Base-by-base conservation (phyloP, 1,140 invertebrate species). In the Psix sp. region DNA sequence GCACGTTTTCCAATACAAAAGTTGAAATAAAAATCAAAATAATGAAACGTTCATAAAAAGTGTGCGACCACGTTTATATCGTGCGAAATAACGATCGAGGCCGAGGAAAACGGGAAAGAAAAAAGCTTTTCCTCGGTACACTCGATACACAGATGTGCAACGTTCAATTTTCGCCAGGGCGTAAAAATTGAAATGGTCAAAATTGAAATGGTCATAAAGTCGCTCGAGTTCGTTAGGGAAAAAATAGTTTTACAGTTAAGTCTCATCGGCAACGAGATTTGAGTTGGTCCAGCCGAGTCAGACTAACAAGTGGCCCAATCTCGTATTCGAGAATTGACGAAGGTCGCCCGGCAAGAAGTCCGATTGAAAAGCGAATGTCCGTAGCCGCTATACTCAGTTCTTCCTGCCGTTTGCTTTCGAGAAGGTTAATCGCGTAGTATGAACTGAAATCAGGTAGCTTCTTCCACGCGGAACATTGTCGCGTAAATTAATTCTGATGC, bases 311-410 rank as follows among this genome's bases (percentile, higher is more conserved):
- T 71, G 48, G 49, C 57, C 60, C 33, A 76, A 67, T 76, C 49
- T 72, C 45, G 57, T 57, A 59, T 63, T 63, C 54, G 33, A 62
- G 73, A 46, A 71, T 71, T 67, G 54, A 68, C 54, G 77, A 76
- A 78, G 74, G 74, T 74, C 73, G 73, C 54, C 70, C 70, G 42
- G 60, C 54, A 60, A 57, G 70, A 74, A 78, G 71, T 79, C 70
- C 77, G 72, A 81, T 78, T 82, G 78, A 82, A 83, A 83, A 82
- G 80, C 74, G 80, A 83, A 82, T 66, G 77, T 77, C 49, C 68
- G 43, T 65, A 57, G 59, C 48, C 40, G 48, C 51, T 40, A 20
- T 72, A 75, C 36, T 81, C 80, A 82, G 78, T 82, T 80, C 43
- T 74, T 80, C 66, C 49, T 76, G 75, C 77, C 57, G 77, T 78